A percentile compares a stretch with the other conserved stretches of the same genome.
Conservation (phyloP, 35 echinoderm and acorn worm genomes). For the Chiridota heheva region DNA sequence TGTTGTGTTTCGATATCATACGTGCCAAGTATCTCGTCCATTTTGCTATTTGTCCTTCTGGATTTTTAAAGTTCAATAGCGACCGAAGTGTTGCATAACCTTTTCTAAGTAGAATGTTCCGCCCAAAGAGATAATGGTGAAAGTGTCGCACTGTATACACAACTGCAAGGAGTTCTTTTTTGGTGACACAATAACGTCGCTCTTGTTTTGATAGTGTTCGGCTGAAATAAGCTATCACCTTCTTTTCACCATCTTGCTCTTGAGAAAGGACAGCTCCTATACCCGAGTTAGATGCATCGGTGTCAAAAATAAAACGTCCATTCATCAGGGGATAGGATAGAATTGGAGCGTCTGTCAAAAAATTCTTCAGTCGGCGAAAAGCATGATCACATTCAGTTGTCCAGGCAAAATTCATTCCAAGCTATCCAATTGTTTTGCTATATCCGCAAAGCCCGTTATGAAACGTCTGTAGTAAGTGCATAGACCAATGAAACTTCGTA, state of each 20-base stretch:
- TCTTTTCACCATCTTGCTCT: conserved; percentile 55
- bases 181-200: conserved; percentile 33
- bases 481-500: conserved; percentile 59
- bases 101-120: too few relatives aligned
- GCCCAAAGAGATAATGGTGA: too few relatives aligned
- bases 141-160: too few relatives aligned
- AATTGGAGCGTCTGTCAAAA: conserved; percentile 15
- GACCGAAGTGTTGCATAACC: too few relatives aligned
- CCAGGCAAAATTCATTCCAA: conserved; percentile 45
- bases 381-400: conserved; percentile 32
- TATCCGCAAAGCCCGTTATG: conserved; percentile 27
- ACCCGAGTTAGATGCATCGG: conserved; percentile 39
- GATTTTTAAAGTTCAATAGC: too few relatives aligned
- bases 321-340: conserved; percentile 27
- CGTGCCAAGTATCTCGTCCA: too few relatives aligned
- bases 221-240: conserved; percentile 56
- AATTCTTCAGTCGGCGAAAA: conserved; percentile 15
- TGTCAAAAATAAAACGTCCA: conserved; percentile 27
- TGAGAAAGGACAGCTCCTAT: conserved; percentile 53
- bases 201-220: conserved; percentile 2
- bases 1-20: too few relatives aligned
- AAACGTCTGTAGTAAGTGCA: conserved; percentile 59
- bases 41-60: too few relatives aligned
- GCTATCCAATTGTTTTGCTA: conserved; percentile 36
- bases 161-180: conserved; percentile 9